These are phyloP conservation scores for Oreocharis arfaki DNA, from an alignment of 2,113 vertebrate species.

Conservation along the genomic window DNA sequence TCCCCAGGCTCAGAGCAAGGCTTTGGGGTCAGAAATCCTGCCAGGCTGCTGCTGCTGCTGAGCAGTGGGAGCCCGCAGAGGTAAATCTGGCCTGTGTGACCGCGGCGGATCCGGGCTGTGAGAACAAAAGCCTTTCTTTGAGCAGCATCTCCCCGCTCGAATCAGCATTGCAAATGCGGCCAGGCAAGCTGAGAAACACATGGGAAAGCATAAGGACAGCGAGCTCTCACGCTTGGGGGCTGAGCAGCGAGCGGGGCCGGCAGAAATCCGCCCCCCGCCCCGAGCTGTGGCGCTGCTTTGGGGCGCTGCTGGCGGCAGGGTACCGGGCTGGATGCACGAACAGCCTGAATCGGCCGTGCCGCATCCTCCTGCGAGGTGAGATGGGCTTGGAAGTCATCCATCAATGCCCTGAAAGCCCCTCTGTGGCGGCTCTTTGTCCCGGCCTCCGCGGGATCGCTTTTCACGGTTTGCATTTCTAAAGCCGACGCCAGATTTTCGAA, in stretches of 20 bases:
- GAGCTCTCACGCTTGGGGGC: conserved; percentile 26
- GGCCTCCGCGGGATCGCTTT: conserved; percentile 5
- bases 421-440: conserved; percentile 16
- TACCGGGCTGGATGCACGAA: background rate
- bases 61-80: background rate
- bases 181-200: conserved; percentile 4
- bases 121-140: conserved; percentile 30
- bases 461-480: conserved; percentile 20
- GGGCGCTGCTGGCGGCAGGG: background rate
- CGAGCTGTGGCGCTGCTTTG: background rate
- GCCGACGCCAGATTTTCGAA: background rate
- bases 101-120: background rate
- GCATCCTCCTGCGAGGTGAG: conserved; percentile 46
- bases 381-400: conserved; percentile 16
- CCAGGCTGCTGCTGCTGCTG: background rate
- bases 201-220: conserved; percentile 25
- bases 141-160: background rate
- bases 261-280: background rate
- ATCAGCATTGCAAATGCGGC: conserved; percentile 50
- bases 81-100: background rate
- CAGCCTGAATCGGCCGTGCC: background rate
- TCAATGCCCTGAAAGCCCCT: background rate
- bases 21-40: background rate
- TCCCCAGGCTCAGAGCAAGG: background rate
- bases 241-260: background rate